These are phyloP conservation scores for Xestobium rufovillosum DNA, from an alignment of 2,888 invertebrate species.

Conservation along the genomic window DNA sequence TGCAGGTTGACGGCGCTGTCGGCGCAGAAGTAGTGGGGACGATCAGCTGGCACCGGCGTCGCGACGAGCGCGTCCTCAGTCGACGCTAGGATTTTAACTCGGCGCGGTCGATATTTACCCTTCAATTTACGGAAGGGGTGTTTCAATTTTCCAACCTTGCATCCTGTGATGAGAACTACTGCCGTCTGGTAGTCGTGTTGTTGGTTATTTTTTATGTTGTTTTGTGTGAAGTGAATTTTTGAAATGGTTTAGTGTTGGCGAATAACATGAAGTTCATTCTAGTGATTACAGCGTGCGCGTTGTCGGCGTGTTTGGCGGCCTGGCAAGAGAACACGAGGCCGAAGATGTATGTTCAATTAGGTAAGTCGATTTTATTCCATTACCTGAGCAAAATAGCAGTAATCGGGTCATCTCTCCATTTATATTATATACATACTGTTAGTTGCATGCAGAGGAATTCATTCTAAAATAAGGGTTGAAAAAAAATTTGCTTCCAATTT, in stretches of 20 bases:
- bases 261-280: slow-evolving; percentile 31
- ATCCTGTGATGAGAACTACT: slow-evolving; percentile 31
- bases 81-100: slow-evolving; percentile 48
- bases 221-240: too few species aligned
- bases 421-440: too few species aligned
- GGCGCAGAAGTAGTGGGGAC: slow-evolving; percentile 34
- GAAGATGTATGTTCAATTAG: slow-evolving; percentile 88
- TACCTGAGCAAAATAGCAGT: too few species aligned
- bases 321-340: slow-evolving; percentile 91
- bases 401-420: too few species aligned
- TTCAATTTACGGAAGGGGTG: slow-evolving; percentile 16
- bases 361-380: slow-evolving; percentile 62
- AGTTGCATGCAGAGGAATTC: too few species aligned
- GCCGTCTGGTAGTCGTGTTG: slow-evolving; percentile 15
- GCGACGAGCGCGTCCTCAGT: slow-evolving; percentile 49
- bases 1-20: slow-evolving; percentile 43
- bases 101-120: slow-evolving; percentile 17
- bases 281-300: slow-evolving; percentile 47
- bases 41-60: slow-evolving; percentile 46
- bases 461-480: too few species aligned
- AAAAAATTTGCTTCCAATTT: too few species aligned
- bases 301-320: slow-evolving; percentile 52
- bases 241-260: slow-evolving; percentile 17
- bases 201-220: too few species aligned
- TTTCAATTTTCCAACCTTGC: slow-evolving; percentile 21